Base-by-base conservation (phyloP, 2,888 invertebrate genomes). In the Oligia strigilis region DNA sequence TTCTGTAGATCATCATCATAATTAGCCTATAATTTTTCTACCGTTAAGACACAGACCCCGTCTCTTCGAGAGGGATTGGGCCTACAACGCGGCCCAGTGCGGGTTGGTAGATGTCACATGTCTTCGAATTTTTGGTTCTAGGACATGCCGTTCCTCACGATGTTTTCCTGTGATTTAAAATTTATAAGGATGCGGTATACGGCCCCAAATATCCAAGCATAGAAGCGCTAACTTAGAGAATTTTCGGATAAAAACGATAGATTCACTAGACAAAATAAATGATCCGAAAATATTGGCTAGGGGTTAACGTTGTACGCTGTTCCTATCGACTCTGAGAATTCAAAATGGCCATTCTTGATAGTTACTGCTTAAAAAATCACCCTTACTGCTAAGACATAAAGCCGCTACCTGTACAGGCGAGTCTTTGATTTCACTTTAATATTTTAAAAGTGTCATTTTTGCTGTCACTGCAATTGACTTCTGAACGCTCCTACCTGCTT, bases 231-330 rank as follows among this genome's bases (percentile, higher is more conserved):
- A 43, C 13, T 52, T 29, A n/a, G 40, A 52, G 2, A 43, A 36
- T 23, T 71, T 60, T 36, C 46, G 36, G 9, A 8, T 36, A 40
- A 49, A 62, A 69, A 1, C 43, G 36, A 43, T 19, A 36, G 23
- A 36, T 65, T 60, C 17, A 43, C 23, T 23, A 36, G 29, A 70
- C n/a, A 64, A 77, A 78, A 64, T 70, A 64, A 77, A 78, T 77
- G 43, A 29, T 36, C 64, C 17, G 36, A 46, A 70, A 64, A 64
- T 0, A n/a, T 46, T 65, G 36, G 8, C 23, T 58, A n/a, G 46
- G 23, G 43, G 17, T 23, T 52, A 43, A 46, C 19, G 14, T 64
- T 40, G n/a, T 17, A 72, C 17, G 23, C 71, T 17, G 14, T 55
- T n/a, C 55, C 13, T 9, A 36, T 71, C n/a, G 40, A n/a, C 58